Conservation (phyloP, 1,140 invertebrate species). For the Heliconius hewitsoni region DNA sequence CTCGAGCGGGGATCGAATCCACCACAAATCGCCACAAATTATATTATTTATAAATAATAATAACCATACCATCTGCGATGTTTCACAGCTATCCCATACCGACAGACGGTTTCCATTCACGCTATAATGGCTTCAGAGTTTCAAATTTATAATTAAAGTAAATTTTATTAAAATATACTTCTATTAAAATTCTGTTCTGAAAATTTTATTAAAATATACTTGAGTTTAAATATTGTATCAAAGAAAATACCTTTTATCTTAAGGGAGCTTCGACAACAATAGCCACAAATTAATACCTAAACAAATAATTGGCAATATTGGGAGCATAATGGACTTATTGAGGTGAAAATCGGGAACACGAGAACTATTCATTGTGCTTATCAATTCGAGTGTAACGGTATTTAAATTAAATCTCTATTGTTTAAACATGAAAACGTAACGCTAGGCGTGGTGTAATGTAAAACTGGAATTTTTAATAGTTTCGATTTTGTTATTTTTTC, state of each 20-base stretch:
- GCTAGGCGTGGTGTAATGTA: not conserved
- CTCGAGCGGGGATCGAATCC: too few relatives aligned
- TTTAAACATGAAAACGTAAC: not conserved
- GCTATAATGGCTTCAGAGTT: too few relatives aligned
- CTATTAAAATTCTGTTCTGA: not conserved
- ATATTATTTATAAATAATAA: too few relatives aligned
- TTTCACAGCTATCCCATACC: too few relatives aligned
- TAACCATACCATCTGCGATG: too few relatives aligned
- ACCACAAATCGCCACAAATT: too few relatives aligned
- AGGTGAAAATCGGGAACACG: conserved; percentile 5
- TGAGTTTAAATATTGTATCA: not conserved
- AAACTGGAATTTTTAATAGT: not conserved
- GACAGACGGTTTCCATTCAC: too few relatives aligned
- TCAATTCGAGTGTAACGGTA: not conserved
- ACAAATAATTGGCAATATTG: conserved; percentile 15
- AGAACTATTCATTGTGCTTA: conserved; percentile 6
- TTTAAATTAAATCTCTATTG: not conserved
- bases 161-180: too few relatives aligned
- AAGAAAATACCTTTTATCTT: conserved; percentile 3
- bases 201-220: not conserved
- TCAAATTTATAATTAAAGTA: too few relatives aligned
- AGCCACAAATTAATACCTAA: conserved; percentile 14
- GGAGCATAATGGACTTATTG: conserved; percentile 1
- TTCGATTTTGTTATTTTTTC: not conserved
- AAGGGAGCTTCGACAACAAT: conserved; percentile 3